Conservation (phyloP, 2,888 invertebrate species). For the Pollenia labialis region DNA sequence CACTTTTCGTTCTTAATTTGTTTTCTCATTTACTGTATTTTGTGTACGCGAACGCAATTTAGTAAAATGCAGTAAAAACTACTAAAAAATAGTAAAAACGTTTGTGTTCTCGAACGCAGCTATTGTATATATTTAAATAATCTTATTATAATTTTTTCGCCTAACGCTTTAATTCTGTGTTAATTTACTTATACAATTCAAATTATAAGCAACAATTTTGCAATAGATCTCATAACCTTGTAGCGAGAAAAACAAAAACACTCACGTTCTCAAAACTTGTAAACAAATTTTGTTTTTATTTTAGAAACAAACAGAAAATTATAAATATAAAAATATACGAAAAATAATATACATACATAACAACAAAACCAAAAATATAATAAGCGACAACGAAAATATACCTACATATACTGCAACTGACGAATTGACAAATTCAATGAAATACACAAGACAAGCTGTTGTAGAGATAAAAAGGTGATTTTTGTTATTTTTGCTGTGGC, state of each 20-base stretch:
- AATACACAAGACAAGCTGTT: constrained; percentile 59
- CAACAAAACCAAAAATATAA: background rate
- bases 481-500: constrained; percentile 23
- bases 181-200: background rate
- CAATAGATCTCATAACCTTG: constrained; percentile 67
- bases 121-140: too few species aligned
- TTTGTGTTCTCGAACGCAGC: too few species aligned
- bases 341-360: background rate
- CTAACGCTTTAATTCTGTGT: constrained; percentile 6
- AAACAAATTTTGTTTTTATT: constrained; percentile 57
- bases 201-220: constrained; percentile 20
- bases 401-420: constrained; percentile 65
- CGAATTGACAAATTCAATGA: constrained; percentile 68
- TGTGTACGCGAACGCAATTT: too few species aligned
- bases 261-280: constrained; percentile 29
- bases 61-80: too few species aligned
- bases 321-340: background rate
- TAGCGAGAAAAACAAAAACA: constrained; percentile 61
- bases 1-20: too few species aligned
- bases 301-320: constrained; percentile 37
- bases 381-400: constrained; percentile 26
- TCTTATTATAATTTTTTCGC: background rate
- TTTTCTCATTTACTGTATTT: too few species aligned
- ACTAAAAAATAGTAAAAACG: too few species aligned
- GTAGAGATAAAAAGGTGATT: constrained; percentile 53